Percentiles rank a stretch among this genome's conserved stretches.
Evolutionary conservation across 2,797 vertebrate genomes (phyloP).

Genomic region (Sardinella longiceps): DNA sequence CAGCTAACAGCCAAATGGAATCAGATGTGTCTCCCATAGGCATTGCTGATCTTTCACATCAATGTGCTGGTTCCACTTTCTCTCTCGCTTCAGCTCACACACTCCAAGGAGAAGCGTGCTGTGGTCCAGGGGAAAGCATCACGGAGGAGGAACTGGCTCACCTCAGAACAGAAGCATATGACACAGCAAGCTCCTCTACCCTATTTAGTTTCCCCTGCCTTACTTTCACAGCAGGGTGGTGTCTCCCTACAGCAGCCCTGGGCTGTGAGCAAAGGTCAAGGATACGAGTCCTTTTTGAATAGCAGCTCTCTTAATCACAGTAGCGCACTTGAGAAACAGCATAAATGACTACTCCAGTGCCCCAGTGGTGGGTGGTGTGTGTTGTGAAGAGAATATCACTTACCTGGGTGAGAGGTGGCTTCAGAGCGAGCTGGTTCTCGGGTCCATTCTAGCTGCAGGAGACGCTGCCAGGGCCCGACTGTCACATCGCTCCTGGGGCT

Average conservation of each 20-base stretch:
- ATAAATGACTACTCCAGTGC: not conserved
- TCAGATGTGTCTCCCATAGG: not conserved
- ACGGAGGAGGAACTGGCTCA: conserved; percentile 53
- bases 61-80: conserved; percentile 54
- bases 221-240: not conserved
- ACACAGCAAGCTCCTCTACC: not conserved
- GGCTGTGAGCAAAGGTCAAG: not conserved
- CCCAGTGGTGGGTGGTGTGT: too few species aligned
- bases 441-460: conserved; percentile 70
- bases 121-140: not conserved
- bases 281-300: too few species aligned
- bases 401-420: conserved; percentile 68
- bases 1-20: too few species aligned
- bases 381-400: not conserved
- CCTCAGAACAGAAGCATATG: conserved; percentile 18
- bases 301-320: not conserved
- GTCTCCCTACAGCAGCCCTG: not conserved
- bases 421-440: conserved; percentile 66
- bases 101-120: not conserved
- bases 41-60: conserved; percentile 30
- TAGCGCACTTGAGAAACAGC: not conserved
- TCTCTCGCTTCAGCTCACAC: conserved; percentile 33
- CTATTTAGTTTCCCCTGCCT: not conserved
- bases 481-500: conserved; percentile 63
- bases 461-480: conserved; percentile 51